Conservation (phyloP, 1,140 invertebrate species). For the Hypsibius dujardini region DNA sequence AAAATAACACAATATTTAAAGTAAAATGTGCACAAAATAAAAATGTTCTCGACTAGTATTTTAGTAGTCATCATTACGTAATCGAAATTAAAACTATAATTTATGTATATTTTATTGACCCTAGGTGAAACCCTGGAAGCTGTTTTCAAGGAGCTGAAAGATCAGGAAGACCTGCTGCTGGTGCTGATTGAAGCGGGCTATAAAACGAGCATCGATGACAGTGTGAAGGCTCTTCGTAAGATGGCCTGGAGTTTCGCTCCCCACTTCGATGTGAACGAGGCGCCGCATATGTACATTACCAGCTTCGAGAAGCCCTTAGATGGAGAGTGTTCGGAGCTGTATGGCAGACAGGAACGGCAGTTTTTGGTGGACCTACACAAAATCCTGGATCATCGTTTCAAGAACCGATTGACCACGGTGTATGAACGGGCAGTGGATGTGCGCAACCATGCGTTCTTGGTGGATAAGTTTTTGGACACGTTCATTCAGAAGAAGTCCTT, state of each 20-base stretch:
- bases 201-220: slow-evolving; percentile 1
- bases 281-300: neutral
- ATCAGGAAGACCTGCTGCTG: neutral
- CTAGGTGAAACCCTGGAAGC: neutral
- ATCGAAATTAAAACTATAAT: too few species aligned
- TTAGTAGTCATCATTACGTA: too few species aligned
- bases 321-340: slow-evolving; percentile 8
- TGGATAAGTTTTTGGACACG: neutral
- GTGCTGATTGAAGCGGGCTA: neutral
- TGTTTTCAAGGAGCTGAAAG: slow-evolving; percentile 9
- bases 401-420: slow-evolving; percentile 8
- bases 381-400: slow-evolving; percentile 1
- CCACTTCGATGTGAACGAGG: slow-evolving; percentile 5
- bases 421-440: slow-evolving; percentile 5
- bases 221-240: neutral
- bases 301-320: slow-evolving; percentile 5
- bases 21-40: too few species aligned
- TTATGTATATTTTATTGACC: too few species aligned
- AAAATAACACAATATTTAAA: too few species aligned
- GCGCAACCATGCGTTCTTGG: neutral
- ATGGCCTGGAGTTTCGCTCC: neutral
- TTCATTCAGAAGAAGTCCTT: slow-evolving; percentile 2
- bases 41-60: too few species aligned
- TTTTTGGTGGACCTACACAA: slow-evolving; percentile 5
- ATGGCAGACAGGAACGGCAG: slow-evolving; percentile 3